Conservation (phyloP, 2,113 vertebrate genomes). For the Craseonycteris thonglongyai region DNA sequence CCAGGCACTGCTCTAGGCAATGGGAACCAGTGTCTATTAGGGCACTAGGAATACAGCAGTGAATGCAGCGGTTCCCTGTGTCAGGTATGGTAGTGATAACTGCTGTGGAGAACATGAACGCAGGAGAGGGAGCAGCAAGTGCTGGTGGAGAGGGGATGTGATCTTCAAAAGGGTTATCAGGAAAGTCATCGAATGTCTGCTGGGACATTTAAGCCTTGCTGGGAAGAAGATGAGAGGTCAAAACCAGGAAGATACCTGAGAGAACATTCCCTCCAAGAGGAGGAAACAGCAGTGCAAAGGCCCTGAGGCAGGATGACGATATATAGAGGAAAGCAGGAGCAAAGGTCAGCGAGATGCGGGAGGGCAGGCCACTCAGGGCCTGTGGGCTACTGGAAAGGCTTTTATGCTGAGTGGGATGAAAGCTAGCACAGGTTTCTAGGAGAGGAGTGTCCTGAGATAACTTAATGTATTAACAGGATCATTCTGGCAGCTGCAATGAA, state of each 20-base stretch:
- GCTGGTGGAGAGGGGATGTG: no score
- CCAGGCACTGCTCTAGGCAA: background rate
- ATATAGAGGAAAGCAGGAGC: background rate
- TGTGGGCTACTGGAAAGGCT: background rate
- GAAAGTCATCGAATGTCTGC: background rate
- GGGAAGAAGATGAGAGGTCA: background rate
- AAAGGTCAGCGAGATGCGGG: background rate
- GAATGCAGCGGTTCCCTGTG: background rate
- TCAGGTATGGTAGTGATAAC: fast-evolving
- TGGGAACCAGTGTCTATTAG: background rate
- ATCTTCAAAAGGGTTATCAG: background rate
- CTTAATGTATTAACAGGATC: background rate
- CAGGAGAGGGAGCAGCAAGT: background rate
- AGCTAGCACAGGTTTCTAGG: background rate
- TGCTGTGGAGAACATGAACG: background rate
- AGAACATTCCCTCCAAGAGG: background rate
- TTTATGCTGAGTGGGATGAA: background rate
- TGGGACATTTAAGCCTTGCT: background rate
- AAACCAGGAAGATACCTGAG: background rate
- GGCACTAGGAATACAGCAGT: background rate
- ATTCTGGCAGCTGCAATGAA: background rate
- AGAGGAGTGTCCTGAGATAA: background rate
- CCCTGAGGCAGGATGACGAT: background rate
- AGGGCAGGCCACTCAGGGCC: background rate
- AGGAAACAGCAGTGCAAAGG: background rate